Evolutionary conservation across 2,113 vertebrate species (phyloP), one percentile per base, ranked within the genome.

Genomic region (Megalops atlanticus): DNA sequence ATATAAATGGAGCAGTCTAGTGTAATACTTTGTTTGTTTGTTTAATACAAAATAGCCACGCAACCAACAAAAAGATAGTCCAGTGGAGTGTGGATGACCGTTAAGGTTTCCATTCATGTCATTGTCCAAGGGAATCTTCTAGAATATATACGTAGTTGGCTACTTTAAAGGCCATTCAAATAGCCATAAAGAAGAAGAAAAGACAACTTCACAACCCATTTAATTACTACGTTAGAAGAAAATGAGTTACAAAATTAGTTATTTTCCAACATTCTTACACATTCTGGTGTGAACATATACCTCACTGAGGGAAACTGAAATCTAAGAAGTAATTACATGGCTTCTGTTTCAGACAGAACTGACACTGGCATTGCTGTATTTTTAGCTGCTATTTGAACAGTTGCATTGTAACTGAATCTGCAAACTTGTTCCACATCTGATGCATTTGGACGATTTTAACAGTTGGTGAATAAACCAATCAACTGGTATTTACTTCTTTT

Each of bases 381-480:
- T 64, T n/a, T 64, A 11, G 58, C 11, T 64, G n/a, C n/a, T 64
- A 64, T 64, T 64, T 64, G 58, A 24, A 24, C n/a, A 64, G n/a
- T n/a, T 27, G 58, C n/a, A 10, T 64, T 64, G 6, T 64, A 27
- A 5, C 58, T 31, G 58, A 64, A 64, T 27, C 35, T 40, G 21
- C 24, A 73, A 40, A 73, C 35, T 18, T 7, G 15, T 40, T 39
- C 24, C 12, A 8, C 38, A 24, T 40, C 33, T 40, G 24, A 73
- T 24, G 14, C 71, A 38, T 71, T 71, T 5, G 38, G 71, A 40
- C 58, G 10, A 71, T 35, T 7, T 16, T 71, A 3, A 1, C 11
- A 31, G 8, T 40, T n/a, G 71, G 21, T 73, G 35, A 73, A 73
- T 73, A 73, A 73, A 73, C 38, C 35, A 73, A 73, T 39, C 71